These are phyloP conservation scores for Vanessa atalanta DNA, from an alignment of 1,140 invertebrate genomes.

Conservation along the genomic window DNA sequence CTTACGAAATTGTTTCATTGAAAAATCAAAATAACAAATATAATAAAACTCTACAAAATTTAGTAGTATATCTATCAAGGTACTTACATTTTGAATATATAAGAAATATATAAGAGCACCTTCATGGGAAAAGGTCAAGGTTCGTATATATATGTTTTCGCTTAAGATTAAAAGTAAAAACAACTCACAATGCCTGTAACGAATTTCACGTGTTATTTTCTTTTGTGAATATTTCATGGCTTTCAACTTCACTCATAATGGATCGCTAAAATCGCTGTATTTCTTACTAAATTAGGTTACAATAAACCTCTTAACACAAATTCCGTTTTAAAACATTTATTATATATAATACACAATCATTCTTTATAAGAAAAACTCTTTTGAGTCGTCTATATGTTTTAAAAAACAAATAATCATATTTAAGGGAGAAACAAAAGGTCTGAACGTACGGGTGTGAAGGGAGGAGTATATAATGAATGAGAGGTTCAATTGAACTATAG, in stretches of 20 bases:
- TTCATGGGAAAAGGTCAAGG: neutral
- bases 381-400: neutral
- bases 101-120: neutral
- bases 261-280: conserved; percentile 50
- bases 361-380: neutral
- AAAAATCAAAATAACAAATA: conserved; percentile 1
- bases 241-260: conserved; percentile 46
- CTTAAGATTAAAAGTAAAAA: conserved; percentile 17
- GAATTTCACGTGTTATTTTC: conserved; percentile 39
- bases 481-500: conserved; percentile 29
- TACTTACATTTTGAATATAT: no score
- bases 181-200: conserved; percentile 15
- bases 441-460: neutral
- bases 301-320: conserved; percentile 51
- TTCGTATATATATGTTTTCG: neutral
- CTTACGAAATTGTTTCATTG: neutral
- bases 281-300: conserved; percentile 52
- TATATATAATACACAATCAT: conserved; percentile 21
- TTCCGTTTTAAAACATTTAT: conserved; percentile 39
- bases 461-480: conserved; percentile 26
- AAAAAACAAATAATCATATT: neutral
- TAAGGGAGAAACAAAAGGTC: neutral
- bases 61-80: neutral
- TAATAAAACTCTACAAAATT: neutral
- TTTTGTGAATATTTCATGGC: conserved; percentile 57